Evolutionary conservation across 2,888 invertebrate genomes (phyloP), one percentile per base, ranked within the genome.

Genomic region (Myopa testacea): DNA sequence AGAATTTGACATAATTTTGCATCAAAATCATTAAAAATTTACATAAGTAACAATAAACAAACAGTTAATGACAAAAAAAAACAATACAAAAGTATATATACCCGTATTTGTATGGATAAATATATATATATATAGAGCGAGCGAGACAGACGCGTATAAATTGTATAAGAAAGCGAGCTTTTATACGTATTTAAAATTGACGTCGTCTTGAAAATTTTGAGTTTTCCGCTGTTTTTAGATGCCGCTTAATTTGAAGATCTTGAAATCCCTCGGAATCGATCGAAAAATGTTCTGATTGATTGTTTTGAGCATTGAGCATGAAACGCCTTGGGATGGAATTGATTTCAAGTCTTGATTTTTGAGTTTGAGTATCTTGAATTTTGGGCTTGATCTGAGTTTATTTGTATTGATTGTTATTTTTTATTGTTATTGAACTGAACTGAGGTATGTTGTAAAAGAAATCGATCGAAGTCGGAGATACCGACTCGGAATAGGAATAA

Each of bases 1-100:
- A 73, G 14, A 78, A 80, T 80, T 82, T 81, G 81, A 83, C 80
- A 82, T 79, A 83, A 82, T 82, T 82, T 81, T 69, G 79, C 76
- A 79, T 77, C 55, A 78, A 77, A 69, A 76, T 79, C 73, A 77
- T 79, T 77, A 69, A 73, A 78, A 80, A 79, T 79, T 79, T 79
- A 80, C 79, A 80, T 78, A 77, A 78, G 75, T 78, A 78, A 80
- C 78, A 78, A 81, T 80, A 45, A 80, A 77, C 78, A 71, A 78
- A 79, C 77, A 80, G 65, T 67, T 76, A 79, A 80, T 78, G 79
- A 78, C 79, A 80, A 80, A 81, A 80, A 81, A 76, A 79, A 78
- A 81, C 80, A 78, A 80, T 76, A 78, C 79, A 80, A 79, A 80
- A 78, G 34, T 50, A 69, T 73, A 63, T 70, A 73, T 75, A 65